These are phyloP conservation scores for Pangasius larnaudii DNA, from an alignment of 2,797 vertebrate genomes.

Conservation along the genomic window DNA sequence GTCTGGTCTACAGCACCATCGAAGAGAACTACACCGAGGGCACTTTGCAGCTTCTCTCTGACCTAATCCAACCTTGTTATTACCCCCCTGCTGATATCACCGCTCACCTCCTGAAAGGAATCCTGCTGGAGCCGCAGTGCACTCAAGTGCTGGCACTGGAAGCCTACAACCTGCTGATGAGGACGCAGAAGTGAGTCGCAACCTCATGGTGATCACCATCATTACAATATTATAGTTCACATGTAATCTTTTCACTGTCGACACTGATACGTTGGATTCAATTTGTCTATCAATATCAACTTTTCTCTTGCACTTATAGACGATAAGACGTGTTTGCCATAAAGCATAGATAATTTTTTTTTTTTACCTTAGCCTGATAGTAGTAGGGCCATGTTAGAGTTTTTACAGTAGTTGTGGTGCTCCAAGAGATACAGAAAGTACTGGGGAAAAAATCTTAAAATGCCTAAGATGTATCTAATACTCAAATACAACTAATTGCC, in stretches of 20 bases:
- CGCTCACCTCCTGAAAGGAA: conserved; percentile 79
- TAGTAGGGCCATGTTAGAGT: neutral
- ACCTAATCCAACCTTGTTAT: conserved; percentile 83
- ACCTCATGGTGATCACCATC: neutral
- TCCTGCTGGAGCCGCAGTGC: conserved; percentile 79
- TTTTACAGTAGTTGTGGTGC: neutral
- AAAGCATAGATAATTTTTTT: neutral
- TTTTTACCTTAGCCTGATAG: neutral
- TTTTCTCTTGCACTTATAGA: neutral
- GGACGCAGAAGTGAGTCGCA: conserved; percentile 87
- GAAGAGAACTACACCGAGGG: conserved; percentile 86
- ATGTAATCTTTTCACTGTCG: neutral
- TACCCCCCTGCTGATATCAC: conserved; percentile 83
- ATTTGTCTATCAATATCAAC: neutral
- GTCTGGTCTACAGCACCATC: conserved; percentile 84
- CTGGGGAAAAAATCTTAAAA: neutral
- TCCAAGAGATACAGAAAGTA: neutral
- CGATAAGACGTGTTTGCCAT: neutral
- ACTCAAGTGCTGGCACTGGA: conserved; percentile 74
- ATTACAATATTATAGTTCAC: neutral
- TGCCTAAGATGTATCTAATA: neutral
- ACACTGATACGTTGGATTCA: neutral
- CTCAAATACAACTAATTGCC: neutral
- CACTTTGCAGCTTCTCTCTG: conserved; percentile 87
- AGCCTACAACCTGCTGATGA: conserved; percentile 88